A percentile compares a stretch with the other conserved stretches of the same genome.
Conservation (phyloP, 2,888 invertebrate species). For the Stenodema calcarata region DNA sequence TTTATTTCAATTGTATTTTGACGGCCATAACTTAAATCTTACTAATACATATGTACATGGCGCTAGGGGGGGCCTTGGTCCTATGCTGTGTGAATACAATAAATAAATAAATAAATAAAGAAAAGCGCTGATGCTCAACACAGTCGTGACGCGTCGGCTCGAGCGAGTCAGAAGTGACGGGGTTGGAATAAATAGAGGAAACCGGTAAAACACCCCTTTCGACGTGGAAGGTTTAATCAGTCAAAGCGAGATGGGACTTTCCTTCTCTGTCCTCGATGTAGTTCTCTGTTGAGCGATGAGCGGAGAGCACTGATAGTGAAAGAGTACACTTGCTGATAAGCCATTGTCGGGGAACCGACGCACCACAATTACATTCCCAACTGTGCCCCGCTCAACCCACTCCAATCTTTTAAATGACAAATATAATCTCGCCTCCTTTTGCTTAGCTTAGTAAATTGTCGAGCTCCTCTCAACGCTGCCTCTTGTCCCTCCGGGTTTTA, state of each 20-base stretch:
- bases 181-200: background rate
- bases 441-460: background rate
- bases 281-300: background rate
- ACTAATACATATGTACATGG: no score
- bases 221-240: background rate
- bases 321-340: background rate
- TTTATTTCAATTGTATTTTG: no score
- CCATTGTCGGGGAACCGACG: background rate
- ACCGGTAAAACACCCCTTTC: background rate
- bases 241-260: background rate
- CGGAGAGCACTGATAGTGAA: background rate
- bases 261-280: background rate
- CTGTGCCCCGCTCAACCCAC: background rate
- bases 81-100: no score
- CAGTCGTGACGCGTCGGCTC: background rate
- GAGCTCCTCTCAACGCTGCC: background rate
- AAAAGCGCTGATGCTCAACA: background rate
- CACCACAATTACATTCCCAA: background rate
- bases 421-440: background rate
- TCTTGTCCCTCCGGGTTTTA: background rate
- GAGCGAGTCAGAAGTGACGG: background rate
- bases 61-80: no score
- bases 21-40: no score
- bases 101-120: no score
- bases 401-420: background rate